Evolutionary conservation across 2,888 invertebrate genomes (phyloP).

Genomic region (Drosophila cognata): DNA sequence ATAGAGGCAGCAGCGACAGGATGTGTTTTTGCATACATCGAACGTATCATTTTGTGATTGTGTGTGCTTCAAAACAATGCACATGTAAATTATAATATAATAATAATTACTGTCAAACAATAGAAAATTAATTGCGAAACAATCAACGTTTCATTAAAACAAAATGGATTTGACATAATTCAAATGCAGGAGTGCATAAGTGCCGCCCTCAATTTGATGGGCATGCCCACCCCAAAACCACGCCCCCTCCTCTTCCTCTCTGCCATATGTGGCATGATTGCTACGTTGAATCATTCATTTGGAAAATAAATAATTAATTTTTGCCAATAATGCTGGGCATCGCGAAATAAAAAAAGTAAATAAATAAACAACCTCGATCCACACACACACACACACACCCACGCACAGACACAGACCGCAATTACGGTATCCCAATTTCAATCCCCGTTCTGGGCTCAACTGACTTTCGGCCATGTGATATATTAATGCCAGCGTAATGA

Average conservation of each 20-base stretch:
- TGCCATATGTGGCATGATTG: constrained; percentile 22
- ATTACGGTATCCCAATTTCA: constrained; percentile 53
- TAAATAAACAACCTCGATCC: constrained; percentile 25
- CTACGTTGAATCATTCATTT: constrained; percentile 78
- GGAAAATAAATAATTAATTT: constrained; percentile 84
- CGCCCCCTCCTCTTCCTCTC: not conserved
- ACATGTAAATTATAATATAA: constrained; percentile 74
- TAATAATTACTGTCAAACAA: constrained; percentile 81
- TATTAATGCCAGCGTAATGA: constrained; percentile 75
- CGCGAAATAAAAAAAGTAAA: constrained; percentile 58
- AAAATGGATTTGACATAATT: constrained; percentile 84
- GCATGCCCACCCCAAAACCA: not conserved
- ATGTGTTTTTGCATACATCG: constrained; percentile 41
- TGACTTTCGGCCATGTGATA: constrained; percentile 75
- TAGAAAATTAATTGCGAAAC: constrained; percentile 78
- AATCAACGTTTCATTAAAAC: constrained; percentile 82
- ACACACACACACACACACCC: constrained; percentile 38
- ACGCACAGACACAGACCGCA: constrained; percentile 55
- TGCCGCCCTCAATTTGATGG: constrained; percentile 65
- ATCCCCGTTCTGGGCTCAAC: constrained; percentile 21
- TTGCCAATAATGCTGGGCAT: constrained; percentile 79
- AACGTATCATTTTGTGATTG: constrained; percentile 39
- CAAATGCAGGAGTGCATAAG: constrained; percentile 83
- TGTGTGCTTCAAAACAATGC: constrained; percentile 55
- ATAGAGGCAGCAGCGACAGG: constrained; percentile 21